phyloP scores from a whole-genome alignment of 2,113 vertebrate genomes.

The Romanogobio albipinnatus region DNA sequence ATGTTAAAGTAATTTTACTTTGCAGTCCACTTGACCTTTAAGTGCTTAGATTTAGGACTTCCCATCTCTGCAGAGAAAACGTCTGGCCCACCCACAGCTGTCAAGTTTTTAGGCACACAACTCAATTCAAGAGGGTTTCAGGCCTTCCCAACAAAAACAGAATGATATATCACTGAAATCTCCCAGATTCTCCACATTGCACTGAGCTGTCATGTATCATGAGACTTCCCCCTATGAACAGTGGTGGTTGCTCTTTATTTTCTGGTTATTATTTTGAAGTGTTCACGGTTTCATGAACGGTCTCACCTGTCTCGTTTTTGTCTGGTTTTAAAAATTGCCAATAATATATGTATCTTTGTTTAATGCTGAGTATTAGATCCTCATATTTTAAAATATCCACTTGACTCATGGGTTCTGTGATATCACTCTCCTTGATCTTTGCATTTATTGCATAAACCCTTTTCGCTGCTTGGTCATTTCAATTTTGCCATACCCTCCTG shows the following conservation, averaged over 20 bases:
- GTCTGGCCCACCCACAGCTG: not conserved
- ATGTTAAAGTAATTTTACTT: not conserved
- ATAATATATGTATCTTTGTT: not conserved
- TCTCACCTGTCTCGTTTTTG: not conserved
- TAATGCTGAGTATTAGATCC: not conserved
- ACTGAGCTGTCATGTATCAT: slow-evolving; percentile 1
- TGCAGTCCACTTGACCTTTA: slow-evolving; percentile 3
- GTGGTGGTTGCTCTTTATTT: not conserved
- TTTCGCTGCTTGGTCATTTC: not conserved
- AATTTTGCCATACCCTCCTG: not conserved
- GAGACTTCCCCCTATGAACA: not conserved
- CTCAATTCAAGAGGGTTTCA: slow-evolving; percentile 5
- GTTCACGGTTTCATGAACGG: not conserved
- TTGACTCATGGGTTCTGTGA: not conserved
- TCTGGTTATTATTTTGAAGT: slow-evolving; percentile 15
- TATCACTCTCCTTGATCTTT: not conserved
- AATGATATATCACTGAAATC: not conserved
- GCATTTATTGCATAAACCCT: not conserved
- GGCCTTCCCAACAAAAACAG: not conserved
- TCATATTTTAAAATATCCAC: not conserved
- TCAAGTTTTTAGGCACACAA: not conserved
- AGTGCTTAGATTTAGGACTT: not conserved
- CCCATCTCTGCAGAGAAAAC: not conserved
- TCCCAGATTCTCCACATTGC: not conserved
- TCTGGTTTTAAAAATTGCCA: not conserved